A percentile compares a stretch with the other conserved stretches of the same genome.
Evolutionary conservation across 2,113 vertebrate genomes (phyloP).

Genomic region (Bucco capensis): DNA sequence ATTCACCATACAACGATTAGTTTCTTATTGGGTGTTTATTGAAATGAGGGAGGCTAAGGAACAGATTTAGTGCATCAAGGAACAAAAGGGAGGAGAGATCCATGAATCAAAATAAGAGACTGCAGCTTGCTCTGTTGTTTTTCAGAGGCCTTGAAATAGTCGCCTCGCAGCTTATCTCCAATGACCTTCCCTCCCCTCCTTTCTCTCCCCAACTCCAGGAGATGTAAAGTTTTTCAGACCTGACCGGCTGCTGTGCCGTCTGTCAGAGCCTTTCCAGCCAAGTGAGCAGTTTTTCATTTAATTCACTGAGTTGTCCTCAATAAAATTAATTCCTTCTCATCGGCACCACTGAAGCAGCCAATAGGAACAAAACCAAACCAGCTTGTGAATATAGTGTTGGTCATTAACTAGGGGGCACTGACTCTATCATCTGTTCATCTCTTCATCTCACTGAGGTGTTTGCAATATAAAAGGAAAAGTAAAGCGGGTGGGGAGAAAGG

Average conservation of each 20-base stretch:
- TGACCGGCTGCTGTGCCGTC: slow-evolving; percentile 78
- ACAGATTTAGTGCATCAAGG: slow-evolving; percentile 70
- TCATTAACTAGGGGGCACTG: slow-evolving; percentile 76
- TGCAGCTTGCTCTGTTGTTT: slow-evolving; percentile 64
- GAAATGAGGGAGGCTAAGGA: slow-evolving; percentile 65
- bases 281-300: slow-evolving; percentile 79
- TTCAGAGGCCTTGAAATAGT: slow-evolving; percentile 53
- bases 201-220: slow-evolving; percentile 40
- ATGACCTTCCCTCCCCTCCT: slow-evolving; percentile 39
- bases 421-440: slow-evolving; percentile 70
- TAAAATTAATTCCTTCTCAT: slow-evolving; percentile 77
- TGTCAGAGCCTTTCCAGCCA: slow-evolving; percentile 78
- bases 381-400: slow-evolving; percentile 83
- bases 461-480: background rate
- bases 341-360: slow-evolving; percentile 54
- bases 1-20: slow-evolving; percentile 83
- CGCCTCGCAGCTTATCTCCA: slow-evolving; percentile 51
- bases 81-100: slow-evolving; percentile 67
- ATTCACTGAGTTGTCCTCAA: slow-evolving; percentile 63
- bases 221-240: slow-evolving; percentile 67
- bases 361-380: slow-evolving; percentile 73
- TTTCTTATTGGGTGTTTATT: slow-evolving; percentile 85
- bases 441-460: background rate
- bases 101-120: slow-evolving; percentile 71
- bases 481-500: background rate